phyloP scores from a whole-genome alignment of 1,140 invertebrate species.

The Drosophila varians region DNA sequence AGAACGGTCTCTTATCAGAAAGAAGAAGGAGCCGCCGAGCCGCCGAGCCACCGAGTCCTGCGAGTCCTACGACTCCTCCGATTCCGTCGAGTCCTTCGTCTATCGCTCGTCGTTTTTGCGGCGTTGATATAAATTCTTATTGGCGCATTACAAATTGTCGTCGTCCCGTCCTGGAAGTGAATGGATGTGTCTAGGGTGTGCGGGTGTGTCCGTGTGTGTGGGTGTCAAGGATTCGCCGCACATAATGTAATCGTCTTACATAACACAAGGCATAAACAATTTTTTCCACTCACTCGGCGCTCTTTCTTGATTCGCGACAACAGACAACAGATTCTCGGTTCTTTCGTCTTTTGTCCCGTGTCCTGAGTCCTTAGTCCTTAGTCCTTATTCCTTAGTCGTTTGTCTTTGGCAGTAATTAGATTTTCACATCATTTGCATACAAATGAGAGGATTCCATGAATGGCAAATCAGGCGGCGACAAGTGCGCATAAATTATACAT shows the following conservation, averaged over 20 bases:
- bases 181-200: too few relatives aligned
- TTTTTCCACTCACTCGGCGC: slow-evolving; percentile 19
- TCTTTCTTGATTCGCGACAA: slow-evolving; percentile 46
- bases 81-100: slow-evolving; percentile 14
- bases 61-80: slow-evolving; percentile 31
- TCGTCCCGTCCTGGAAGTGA: slow-evolving; percentile 43
- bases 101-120: slow-evolving; percentile 35
- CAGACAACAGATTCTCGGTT: slow-evolving; percentile 66
- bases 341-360: slow-evolving; percentile 38
- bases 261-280: slow-evolving; percentile 50
- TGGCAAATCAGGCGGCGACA: slow-evolving; percentile 36
- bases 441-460: slow-evolving; percentile 51
- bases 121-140: slow-evolving; percentile 81
- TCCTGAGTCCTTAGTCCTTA: too few relatives aligned
- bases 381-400: too few relatives aligned
- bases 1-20: slow-evolving; percentile 51
- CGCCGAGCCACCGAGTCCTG: slow-evolving; percentile 46
- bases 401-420: slow-evolving; percentile 62
- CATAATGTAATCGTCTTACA: slow-evolving; percentile 75
- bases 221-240: slow-evolving; percentile 12
- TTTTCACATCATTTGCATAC: slow-evolving; percentile 78
- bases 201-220: slow-evolving; percentile 7
- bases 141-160: slow-evolving; percentile 82
- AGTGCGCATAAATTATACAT: slow-evolving; percentile 56
- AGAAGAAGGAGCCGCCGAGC: slow-evolving; percentile 18